A percentile compares a stretch with the other conserved stretches of the same genome.
phyloP scores from a whole-genome alignment of 2,113 vertebrate species.

The Lichenostomus cassidix region DNA sequence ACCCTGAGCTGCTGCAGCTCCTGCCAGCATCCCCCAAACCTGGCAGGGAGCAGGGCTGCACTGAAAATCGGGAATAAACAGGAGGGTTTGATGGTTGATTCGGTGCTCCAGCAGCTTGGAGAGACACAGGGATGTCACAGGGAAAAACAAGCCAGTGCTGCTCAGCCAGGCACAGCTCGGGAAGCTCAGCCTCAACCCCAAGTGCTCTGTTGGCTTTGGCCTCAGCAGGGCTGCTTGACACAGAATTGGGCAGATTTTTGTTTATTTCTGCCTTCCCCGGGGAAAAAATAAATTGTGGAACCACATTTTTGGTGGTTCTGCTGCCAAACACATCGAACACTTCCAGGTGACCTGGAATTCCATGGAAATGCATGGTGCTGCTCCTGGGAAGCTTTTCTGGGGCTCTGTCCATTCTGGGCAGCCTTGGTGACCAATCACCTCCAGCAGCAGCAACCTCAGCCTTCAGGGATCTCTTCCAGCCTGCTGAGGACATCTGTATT shows the following conservation, averaged over 20 bases:
- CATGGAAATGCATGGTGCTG: background rate
- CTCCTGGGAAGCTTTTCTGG: background rate
- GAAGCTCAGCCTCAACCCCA: background rate
- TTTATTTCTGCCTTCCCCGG: background rate
- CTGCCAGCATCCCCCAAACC: background rate
- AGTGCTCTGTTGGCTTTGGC: background rate
- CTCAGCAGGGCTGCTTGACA: background rate
- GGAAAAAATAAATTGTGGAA: background rate
- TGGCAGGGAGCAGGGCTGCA: background rate
- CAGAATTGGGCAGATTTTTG: background rate
- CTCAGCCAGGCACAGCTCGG: background rate
- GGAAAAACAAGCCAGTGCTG: rapidly evolving
- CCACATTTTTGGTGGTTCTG: background rate
- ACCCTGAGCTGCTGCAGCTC: background rate
- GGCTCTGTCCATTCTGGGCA: background rate
- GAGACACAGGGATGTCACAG: rapidly evolving
- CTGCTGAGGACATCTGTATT: background rate
- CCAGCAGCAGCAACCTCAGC: background rate
- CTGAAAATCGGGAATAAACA: background rate
- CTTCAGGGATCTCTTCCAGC: background rate
- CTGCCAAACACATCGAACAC: background rate
- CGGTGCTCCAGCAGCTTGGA: rapidly evolving
- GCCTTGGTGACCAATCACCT: background rate
- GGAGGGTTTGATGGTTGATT: rapidly evolving
- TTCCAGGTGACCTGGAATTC: background rate